A percentile compares a stretch with the other conserved stretches of the same genome.
Conservation (phyloP, 2,113 vertebrate species). For the Cynoglossus semilaevis region DNA sequence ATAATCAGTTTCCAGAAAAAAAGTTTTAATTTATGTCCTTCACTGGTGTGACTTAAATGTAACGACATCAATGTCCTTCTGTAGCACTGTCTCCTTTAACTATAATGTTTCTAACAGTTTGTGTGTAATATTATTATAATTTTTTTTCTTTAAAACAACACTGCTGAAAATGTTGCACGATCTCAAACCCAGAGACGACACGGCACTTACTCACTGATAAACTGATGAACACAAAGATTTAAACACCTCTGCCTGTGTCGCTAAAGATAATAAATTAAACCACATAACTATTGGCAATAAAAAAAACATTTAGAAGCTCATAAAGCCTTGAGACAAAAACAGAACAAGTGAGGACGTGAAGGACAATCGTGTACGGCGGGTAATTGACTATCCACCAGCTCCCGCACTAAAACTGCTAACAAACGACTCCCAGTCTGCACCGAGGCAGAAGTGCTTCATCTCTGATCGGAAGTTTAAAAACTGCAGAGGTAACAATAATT, state of each 20-base stretch:
- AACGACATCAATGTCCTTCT: too few species aligned
- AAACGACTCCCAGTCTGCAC: conserved; percentile 8
- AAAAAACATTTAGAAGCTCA: neutral
- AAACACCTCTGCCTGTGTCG: neutral
- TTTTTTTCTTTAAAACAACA: too few species aligned
- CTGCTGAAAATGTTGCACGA: too few species aligned
- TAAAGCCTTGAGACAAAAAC: neutral
- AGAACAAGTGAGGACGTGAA: conserved; percentile 3
- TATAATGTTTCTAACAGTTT: too few species aligned
- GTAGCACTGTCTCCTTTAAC: too few species aligned
- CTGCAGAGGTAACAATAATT: too few species aligned
- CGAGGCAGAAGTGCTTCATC: conserved; percentile 11
- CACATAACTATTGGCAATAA: neutral
- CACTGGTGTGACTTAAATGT: too few species aligned
- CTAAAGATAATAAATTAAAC: neutral
- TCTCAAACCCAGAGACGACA: neutral
- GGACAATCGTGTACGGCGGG: neutral
- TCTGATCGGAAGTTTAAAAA: conserved; percentile 14
- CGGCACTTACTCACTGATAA: neutral
- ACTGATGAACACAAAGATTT: conserved; percentile 5
- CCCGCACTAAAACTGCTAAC: conserved; percentile 6
- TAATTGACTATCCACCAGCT: neutral
- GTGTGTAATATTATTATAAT: too few species aligned
- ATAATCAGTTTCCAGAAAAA: too few species aligned
- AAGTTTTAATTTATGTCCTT: too few species aligned